A percentile compares a stretch with the other conserved stretches of the same genome.
phyloP scores from a whole-genome alignment of 2,888 invertebrate species.

The Limulus polyphemus region DNA sequence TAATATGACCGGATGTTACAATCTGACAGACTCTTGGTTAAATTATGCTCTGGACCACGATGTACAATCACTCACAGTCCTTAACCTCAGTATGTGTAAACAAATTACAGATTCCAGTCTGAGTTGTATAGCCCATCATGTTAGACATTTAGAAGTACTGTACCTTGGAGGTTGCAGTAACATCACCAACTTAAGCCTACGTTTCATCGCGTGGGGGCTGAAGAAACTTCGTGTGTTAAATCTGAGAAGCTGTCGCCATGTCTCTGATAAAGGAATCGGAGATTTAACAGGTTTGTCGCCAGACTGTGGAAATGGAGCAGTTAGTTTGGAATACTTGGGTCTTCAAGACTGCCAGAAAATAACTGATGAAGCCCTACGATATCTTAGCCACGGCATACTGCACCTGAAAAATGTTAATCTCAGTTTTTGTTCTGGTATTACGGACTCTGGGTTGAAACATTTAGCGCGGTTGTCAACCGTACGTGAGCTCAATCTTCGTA shows the following conservation, averaged over 20 bases:
- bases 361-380: constrained; percentile 76
- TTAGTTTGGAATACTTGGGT: constrained; percentile 62
- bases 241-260: constrained; percentile 80
- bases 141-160: constrained; percentile 51
- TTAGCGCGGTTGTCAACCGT: constrained; percentile 70
- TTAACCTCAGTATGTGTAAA: constrained; percentile 84
- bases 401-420: constrained; percentile 75
- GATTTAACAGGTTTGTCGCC: constrained; percentile 47
- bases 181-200: constrained; percentile 73
- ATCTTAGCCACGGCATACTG: constrained; percentile 64
- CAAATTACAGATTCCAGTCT: constrained; percentile 86
- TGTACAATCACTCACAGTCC: constrained; percentile 54
- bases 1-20: constrained; percentile 84
- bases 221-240: constrained; percentile 71
- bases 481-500: constrained; percentile 72
- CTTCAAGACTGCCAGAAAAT: constrained; percentile 89
- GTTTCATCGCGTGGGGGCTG: constrained; percentile 75
- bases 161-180: constrained; percentile 85
- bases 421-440: constrained; percentile 85
- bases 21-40: constrained; percentile 73
- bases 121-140: constrained; percentile 44
- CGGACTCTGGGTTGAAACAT: constrained; percentile 81
- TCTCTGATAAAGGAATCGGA: constrained; percentile 79
- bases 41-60: constrained; percentile 64
- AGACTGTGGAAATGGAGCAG: constrained; percentile 38